Evolutionary conservation across 2,113 vertebrate species (phyloP), one percentile per base, ranked within the genome.

Genomic region (Gallinago paraguaiae): DNA sequence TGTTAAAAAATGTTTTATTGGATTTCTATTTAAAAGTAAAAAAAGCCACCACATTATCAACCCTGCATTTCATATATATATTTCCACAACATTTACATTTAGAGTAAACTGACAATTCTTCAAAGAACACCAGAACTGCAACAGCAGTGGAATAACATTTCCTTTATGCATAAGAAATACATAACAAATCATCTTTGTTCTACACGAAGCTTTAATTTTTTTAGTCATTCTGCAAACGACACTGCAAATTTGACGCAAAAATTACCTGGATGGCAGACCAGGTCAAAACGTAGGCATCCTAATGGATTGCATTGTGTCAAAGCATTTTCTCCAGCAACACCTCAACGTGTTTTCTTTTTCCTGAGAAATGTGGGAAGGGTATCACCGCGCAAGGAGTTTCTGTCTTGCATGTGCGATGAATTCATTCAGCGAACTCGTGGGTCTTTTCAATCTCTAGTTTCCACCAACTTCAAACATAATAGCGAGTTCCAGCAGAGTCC

Each of bases 181-280:
- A 67, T 43, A 96, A 97, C 76, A 97, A 96, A 91, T 78, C 43
- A 63, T 33, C 51, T 63, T 89, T 85, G 72, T 96, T 93, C 78
- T 69, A 51, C 56, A 63, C 12, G 83, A 92, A 94, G 84, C 48
- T 77, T 95, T 81, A 87, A 86, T 88, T 93, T 94, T 94, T 97
- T 97, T 45, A 91, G 93, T 92, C 75, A 82, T 97, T 83, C 61
- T 92, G 79, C 82, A 97, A 89, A 93, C 82, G 92, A 92, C 63
- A 75, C 57, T 91, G 61, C 76, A 97, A 94, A 96, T 96, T 67
- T 93, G 90, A 96, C 93, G 89, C 65, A 93, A 92, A 97, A 97
- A 97, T 96, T 96, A 91, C 82, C 77, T 93, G 63, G 48, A 61
- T 64, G 68, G 81, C 60, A 97, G 88, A 94, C 48, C 71, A 68